These are phyloP conservation scores for Caenorhabditis latens DNA, from an alignment of 1,140 invertebrate species.

Conservation along the genomic window DNA sequence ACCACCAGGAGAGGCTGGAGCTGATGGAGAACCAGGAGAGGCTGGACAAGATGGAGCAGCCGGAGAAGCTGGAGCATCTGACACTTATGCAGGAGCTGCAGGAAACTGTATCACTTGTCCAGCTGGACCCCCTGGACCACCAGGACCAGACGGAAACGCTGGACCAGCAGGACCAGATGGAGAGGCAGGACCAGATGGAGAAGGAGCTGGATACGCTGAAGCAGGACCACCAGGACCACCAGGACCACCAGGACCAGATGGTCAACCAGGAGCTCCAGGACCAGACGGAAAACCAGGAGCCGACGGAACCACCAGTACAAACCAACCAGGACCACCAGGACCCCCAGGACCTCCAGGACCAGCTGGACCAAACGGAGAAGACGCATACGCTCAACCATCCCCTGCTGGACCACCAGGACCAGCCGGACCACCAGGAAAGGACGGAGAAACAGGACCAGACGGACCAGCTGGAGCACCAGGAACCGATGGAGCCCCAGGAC, in stretches of 20 bases:
- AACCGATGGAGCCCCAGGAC: constrained; percentile 53
- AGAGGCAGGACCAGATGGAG: constrained; percentile 57
- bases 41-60: constrained; percentile 31
- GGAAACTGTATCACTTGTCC: constrained; percentile 59
- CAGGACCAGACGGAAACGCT: constrained; percentile 57
- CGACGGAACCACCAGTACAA: constrained; percentile 48
- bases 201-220: constrained; percentile 24
- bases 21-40: constrained; percentile 52
- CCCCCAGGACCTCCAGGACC: constrained; percentile 49
- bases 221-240: constrained; percentile 57
- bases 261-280: constrained; percentile 58
- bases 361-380: constrained; percentile 34
- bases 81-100: constrained; percentile 22
- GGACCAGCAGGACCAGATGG: constrained; percentile 57
- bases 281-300: constrained; percentile 53
- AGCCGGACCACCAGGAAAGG: constrained; percentile 51
- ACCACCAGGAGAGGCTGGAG: constrained; percentile 55
- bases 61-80: constrained; percentile 23
- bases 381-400: constrained; percentile 32
- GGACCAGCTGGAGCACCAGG: constrained; percentile 34
- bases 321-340: constrained; percentile 60
- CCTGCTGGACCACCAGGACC: constrained; percentile 44
- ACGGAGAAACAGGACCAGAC: constrained; percentile 35
- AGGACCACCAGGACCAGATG: constrained; percentile 58
- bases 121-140: constrained; percentile 61